phyloP scores from a whole-genome alignment of 2,797 vertebrate genomes.

The Psittacula derbiana region DNA sequence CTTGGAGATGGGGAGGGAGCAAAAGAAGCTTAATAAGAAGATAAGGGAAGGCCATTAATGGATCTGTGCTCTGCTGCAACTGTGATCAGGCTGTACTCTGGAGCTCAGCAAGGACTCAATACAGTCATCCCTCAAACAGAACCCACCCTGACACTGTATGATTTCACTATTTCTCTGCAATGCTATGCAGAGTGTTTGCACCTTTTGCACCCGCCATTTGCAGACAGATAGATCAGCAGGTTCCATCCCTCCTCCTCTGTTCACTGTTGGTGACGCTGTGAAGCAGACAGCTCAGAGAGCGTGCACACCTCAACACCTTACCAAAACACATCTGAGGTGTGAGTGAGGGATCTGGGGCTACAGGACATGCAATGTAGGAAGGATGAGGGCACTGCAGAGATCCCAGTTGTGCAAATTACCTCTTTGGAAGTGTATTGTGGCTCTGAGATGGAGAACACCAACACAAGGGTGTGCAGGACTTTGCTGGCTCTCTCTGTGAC shows the following conservation, averaged over 20 bases:
- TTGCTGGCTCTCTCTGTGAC: background rate
- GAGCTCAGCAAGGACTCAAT: background rate
- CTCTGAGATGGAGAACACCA: background rate
- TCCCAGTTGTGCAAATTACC: background rate
- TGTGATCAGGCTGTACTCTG: background rate
- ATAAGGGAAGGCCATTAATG: background rate
- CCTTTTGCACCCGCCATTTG: background rate
- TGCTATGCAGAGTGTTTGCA: background rate
- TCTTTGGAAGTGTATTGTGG: background rate
- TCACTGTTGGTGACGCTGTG: rapidly evolving
- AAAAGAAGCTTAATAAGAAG: background rate
- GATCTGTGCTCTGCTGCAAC: background rate
- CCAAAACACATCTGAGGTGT: background rate
- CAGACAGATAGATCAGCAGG: background rate
- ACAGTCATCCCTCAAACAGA: background rate
- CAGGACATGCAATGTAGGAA: rapidly evolving
- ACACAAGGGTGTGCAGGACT: rapidly evolving
- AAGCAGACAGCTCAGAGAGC: background rate
- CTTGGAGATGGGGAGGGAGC: background rate
- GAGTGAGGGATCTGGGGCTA: background rate
- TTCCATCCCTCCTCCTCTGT: background rate
- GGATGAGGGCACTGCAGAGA: background rate
- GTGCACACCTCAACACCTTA: rapidly evolving
- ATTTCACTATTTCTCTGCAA: background rate
- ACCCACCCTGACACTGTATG: background rate